Evolutionary conservation across 2,888 invertebrate genomes (phyloP), one percentile per base, ranked within the genome.

Genomic region (Apoda limacodes): DNA sequence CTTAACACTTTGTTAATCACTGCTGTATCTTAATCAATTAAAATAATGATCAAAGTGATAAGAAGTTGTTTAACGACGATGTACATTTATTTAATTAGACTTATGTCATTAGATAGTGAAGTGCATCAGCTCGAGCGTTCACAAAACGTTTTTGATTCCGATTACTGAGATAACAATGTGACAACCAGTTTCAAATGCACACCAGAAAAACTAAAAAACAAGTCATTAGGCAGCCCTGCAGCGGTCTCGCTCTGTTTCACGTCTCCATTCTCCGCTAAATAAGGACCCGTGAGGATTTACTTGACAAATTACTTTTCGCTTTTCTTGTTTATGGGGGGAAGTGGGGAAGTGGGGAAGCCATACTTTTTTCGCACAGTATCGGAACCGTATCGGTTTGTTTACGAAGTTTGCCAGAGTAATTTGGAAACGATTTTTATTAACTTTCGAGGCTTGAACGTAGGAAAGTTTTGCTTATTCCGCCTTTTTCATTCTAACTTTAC

Each of bases 221-320:
- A 39, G 35, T 42, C 43, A 42, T 37, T 38, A 39, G 39, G 30
- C 31, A 30, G 31, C 38, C 34, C 33, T 26, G 33, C 22, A 22
- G 41, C 42, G 36, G 28, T 48, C 50, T 43, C 42, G 35, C 30
- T 43, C 54, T 39, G 41, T 44, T 53, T 48, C 43, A 45, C 46
- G 40, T 43, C 50, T 49, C 52, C 52, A 52, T 60, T 55, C 53
- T 47, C 43, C 40, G 44, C 60, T 55, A 57, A 63, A 57, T 56
- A 50, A 51, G 55, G 52, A 49, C 58, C 55, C 54, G 46, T 37
- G 48, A 56, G 69, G 72, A 72, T 74, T 70, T 70, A 63, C 71
- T 72, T 76, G 76, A 74, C 72, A 74, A 72, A 75, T 75, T 71
- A 70, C 72, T 70, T 72, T 66, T 65, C 63, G 53, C 56, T 64